A percentile compares a stretch with the other conserved stretches of the same genome.
phyloP scores from a whole-genome alignment of 2,888 invertebrate genomes.

The Tenthredo notha region DNA sequence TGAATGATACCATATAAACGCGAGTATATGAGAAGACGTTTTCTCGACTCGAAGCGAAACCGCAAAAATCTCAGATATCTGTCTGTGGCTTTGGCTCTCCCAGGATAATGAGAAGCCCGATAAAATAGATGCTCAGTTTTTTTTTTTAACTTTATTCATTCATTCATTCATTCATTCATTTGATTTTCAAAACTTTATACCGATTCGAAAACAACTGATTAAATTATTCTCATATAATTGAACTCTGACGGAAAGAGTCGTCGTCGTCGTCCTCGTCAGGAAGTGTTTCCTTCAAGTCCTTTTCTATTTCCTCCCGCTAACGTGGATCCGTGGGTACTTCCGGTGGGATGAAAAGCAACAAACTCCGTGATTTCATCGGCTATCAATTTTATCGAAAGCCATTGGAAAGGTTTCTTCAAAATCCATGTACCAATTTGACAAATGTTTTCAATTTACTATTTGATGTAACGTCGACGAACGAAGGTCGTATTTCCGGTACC shows the following conservation, averaged over 20 bases:
- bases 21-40: neutral
- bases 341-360: constrained; percentile 81
- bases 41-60: constrained; percentile 25
- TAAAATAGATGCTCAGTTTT: neutral
- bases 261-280: constrained; percentile 81
- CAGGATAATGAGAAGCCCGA: neutral
- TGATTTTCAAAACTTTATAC: neutral
- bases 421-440: constrained; percentile 85
- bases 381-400: constrained; percentile 83
- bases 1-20: constrained; percentile 25
- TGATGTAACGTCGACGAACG: constrained; percentile 83
- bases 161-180: neutral
- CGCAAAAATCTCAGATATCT: constrained; percentile 42
- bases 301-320: constrained; percentile 80
- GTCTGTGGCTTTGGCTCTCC: constrained; percentile 22
- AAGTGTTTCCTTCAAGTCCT: constrained; percentile 80
- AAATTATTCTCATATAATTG: neutral
- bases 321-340: constrained; percentile 83
- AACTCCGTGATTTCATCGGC: no score
- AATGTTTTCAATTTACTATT: constrained; percentile 85
- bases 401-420: constrained; percentile 85
- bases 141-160: neutral
- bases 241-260: constrained; percentile 66
- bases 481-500: constrained; percentile 85
- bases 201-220: neutral